Evolutionary conservation across 2,113 vertebrate species (phyloP).

Genomic region (Coptodon bakossiorum): DNA sequence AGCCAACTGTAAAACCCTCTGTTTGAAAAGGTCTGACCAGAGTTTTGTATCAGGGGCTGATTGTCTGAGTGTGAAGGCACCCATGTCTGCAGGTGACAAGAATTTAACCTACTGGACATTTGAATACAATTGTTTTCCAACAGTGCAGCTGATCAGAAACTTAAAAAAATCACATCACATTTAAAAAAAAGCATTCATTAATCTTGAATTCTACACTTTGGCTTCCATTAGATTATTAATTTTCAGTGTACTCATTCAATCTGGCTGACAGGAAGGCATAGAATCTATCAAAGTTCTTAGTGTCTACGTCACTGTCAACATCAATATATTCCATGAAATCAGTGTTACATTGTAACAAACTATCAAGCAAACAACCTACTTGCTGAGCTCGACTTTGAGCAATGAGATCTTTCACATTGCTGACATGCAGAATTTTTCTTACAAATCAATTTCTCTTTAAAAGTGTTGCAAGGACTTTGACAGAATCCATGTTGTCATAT

Average conservation of each 20-base stretch:
- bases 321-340: neutral
- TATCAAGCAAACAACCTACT: neutral
- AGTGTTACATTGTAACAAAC: neutral
- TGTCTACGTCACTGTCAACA: fast-evolving
- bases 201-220: neutral
- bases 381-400: neutral
- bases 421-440: neutral
- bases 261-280: neutral
- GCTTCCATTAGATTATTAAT: neutral
- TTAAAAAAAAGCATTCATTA: fast-evolving
- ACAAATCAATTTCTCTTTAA: neutral
- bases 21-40: neutral
- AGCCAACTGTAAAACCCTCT: neutral
- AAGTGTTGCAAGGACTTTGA: neutral
- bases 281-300: fast-evolving
- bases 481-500: neutral
- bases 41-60: neutral
- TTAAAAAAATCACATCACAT: neutral
- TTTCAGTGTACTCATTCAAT: fast-evolving
- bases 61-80: neutral
- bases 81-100: neutral
- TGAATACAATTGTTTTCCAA: neutral
- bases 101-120: neutral
- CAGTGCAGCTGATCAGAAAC: neutral
- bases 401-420: neutral